Evolutionary conservation across 30 jellyfish, hydroid and myxozoan species (phyloP), one percentile per base, ranked within the genome.

Genomic region (Turritopsis rubra): DNA sequence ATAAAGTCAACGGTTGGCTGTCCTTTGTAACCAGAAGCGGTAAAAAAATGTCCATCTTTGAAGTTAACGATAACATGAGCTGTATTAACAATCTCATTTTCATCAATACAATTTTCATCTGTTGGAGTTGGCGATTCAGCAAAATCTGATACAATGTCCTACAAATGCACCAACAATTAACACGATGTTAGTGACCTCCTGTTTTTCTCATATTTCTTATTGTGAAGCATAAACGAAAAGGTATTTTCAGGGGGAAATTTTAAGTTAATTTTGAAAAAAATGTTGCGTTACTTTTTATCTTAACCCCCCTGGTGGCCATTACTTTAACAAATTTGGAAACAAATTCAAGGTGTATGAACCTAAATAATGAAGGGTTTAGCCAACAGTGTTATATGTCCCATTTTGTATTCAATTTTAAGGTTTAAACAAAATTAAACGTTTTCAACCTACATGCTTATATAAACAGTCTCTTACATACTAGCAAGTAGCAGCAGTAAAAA

Each of bases 11-110:
- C 53, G 52, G 78, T 72, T 0, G 87, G 66, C 70, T 92, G 89
- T n/a, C 98, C 98, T 85, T 85, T 85, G 90, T 76, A 92, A 24
- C 93, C 92, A 8, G 95, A 79, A 13, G 93, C 96, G 16, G 86
- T 79, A 41, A 87, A 92, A n/a, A 92, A 81, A 72, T 84, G 86
- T 66, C 90, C 87, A 53, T 89, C 95, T 22, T 92, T 86, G 1
- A 84, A 86, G 18, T 88, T 87, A n/a, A 92, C 52, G 16, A 92
- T 75, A 23, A 88, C 88, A 75, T 92, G 98, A 31, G 95, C 98
- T 9, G 66, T 82, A n/a, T 19, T 27, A 52, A 28, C 71, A 16
- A 53, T 30, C 16, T 31, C 75, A 41, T 53, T 82, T 80, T 84
- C 82, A 30, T 80, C 86, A 16, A 22, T 9, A 22, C 22, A 68